Evolutionary conservation across 2,888 invertebrate species (phyloP).

Genomic region (Tachina lurida): DNA sequence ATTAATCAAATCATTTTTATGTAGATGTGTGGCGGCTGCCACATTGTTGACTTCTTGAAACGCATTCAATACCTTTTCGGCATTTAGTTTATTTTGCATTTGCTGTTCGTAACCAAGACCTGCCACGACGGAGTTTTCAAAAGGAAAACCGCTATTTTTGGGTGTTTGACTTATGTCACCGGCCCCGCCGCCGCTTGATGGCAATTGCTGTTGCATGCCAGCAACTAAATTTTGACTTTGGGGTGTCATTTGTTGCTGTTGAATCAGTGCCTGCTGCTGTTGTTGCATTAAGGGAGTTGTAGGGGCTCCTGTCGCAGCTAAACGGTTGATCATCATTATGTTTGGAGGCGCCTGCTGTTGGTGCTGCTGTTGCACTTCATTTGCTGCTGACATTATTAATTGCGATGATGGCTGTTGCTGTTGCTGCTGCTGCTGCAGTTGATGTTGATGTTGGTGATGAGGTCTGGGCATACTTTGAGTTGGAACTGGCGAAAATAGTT

Average conservation of each 20-base stretch:
- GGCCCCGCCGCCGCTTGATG: constrained; percentile 16
- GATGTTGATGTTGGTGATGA: constrained; percentile 57
- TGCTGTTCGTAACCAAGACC: constrained; percentile 77
- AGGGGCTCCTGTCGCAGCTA: constrained; percentile 73
- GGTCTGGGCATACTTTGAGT: constrained; percentile 44
- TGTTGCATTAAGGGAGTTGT: constrained; percentile 61
- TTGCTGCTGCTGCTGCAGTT: constrained; percentile 42
- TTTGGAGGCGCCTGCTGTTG: constrained; percentile 59
- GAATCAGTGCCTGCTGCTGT: constrained; percentile 59
- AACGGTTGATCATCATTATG: constrained; percentile 78
- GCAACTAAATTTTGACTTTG: constrained; percentile 51
- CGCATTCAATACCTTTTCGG: constrained; percentile 66
- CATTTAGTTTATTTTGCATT: constrained; percentile 77
- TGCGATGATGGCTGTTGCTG: constrained; percentile 53
- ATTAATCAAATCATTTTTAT: constrained; percentile 68
- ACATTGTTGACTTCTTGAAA: constrained; percentile 58
- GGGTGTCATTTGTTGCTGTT: constrained; percentile 52
- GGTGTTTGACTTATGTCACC: constrained; percentile 50
- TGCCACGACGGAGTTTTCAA: constrained; percentile 75
- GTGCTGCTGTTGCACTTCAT: constrained; percentile 60
- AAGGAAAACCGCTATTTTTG: constrained; percentile 73
- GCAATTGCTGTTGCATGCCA: constrained; percentile 62
- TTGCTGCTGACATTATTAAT: constrained; percentile 54
- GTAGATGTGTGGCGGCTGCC: constrained; percentile 41
- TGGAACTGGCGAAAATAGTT: constrained; percentile 76